Conservation (phyloP, 1,140 invertebrate genomes). For the Vanessa tameamea region DNA sequence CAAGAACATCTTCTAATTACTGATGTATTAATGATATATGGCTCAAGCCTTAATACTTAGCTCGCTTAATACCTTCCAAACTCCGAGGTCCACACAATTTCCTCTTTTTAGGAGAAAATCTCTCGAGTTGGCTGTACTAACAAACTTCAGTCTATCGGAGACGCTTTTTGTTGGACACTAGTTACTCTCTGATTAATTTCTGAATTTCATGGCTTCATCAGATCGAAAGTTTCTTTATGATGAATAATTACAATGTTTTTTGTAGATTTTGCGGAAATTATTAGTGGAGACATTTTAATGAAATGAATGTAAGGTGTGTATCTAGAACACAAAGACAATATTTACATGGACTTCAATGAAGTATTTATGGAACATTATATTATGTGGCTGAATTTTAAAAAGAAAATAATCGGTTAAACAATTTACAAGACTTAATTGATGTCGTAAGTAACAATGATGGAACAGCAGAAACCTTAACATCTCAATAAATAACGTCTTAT, state of each 20-base stretch:
- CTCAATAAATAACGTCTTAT: too few relatives aligned
- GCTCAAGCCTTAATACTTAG: background rate
- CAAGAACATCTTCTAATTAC: background rate
- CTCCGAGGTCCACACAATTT: background rate
- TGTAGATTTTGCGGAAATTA: background rate
- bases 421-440: too few relatives aligned
- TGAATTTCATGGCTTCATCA: constrained; percentile 30
- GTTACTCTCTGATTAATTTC: constrained; percentile 32
- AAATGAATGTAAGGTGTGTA: too few relatives aligned
- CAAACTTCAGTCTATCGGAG: constrained; percentile 28
- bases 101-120: constrained; percentile 4
- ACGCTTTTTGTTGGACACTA: constrained; percentile 28
- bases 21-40: background rate
- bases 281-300: background rate
- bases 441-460: too few relatives aligned
- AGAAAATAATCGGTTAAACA: too few relatives aligned
- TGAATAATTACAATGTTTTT: constrained; percentile 29
- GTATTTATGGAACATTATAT: too few relatives aligned
- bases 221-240: constrained; percentile 30
- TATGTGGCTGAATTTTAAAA: too few relatives aligned
- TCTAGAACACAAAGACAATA: too few relatives aligned
- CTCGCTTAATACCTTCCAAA: constrained; percentile 4
- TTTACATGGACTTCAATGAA: too few relatives aligned
- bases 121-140: constrained; percentile 6
- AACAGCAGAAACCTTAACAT: too few relatives aligned